phyloP scores from a whole-genome alignment of 2,113 vertebrate genomes.

The Bungarus multicinctus region DNA sequence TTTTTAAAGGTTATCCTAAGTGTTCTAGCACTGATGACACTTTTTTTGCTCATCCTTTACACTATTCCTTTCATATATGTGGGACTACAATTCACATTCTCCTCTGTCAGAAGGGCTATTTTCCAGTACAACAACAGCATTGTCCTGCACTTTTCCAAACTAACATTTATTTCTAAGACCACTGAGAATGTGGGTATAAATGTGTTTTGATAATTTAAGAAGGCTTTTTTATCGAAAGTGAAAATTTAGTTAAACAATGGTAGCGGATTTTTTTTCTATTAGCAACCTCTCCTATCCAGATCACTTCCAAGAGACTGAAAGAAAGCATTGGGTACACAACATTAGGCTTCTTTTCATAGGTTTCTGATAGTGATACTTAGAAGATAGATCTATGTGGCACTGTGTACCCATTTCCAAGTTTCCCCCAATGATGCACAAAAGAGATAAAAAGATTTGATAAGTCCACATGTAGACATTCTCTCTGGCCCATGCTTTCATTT shows the following conservation, averaged over 20 bases:
- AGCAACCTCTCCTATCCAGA: background rate
- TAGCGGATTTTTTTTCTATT: background rate
- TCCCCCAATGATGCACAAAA: background rate
- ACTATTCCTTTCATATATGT: background rate
- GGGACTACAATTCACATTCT: background rate
- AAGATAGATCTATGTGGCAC: background rate
- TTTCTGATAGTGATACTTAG: background rate
- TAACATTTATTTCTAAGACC: background rate
- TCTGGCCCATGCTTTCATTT: background rate
- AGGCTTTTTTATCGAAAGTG: background rate
- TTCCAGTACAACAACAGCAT: background rate
- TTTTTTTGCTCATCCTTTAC: background rate
- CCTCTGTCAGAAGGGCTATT: background rate
- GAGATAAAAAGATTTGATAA: background rate
- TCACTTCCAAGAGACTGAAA: background rate
- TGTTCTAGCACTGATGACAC: background rate
- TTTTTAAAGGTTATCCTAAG: background rate
- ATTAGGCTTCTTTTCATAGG: background rate
- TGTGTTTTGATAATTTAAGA: background rate
- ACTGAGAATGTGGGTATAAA: background rate
- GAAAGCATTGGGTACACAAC: background rate
- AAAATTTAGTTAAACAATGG: background rate
- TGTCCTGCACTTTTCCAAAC: background rate
- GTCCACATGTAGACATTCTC: background rate
- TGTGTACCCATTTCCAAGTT: background rate